Percentiles rank a stretch among this genome's conserved stretches.
Conservation (phyloP, 2,797 vertebrate species). For the Acanthurus lineatus region DNA sequence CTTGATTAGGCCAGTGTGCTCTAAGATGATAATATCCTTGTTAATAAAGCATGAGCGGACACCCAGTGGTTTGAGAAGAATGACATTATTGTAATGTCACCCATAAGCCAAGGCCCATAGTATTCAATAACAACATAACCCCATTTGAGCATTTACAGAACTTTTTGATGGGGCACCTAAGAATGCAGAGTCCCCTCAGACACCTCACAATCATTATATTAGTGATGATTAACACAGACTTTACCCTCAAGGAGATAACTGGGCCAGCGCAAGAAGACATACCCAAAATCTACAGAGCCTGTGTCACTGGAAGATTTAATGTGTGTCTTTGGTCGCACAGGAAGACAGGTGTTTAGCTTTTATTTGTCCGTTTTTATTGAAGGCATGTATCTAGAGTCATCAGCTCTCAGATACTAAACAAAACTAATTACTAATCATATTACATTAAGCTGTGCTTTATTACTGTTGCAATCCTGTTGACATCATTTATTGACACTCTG, state of each 20-base stretch:
- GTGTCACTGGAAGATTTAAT: constrained; percentile 16
- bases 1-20: constrained; percentile 49
- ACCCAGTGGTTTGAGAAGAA: constrained; percentile 63
- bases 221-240: constrained; percentile 53
- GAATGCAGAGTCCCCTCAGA: constrained; percentile 34
- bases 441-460: not conserved
- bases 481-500: not conserved
- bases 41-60: constrained; percentile 70
- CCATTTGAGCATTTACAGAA: constrained; percentile 42
- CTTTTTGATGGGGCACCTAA: constrained; percentile 62
- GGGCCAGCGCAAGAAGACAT: constrained; percentile 32
- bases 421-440: not conserved
- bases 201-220: constrained; percentile 54
- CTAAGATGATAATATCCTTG: constrained; percentile 54
- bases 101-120: constrained; percentile 47
- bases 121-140: constrained; percentile 65
- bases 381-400: constrained; percentile 4
- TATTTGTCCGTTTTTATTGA: not conserved
- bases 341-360: not conserved
- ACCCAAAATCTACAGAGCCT: constrained; percentile 36
- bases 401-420: not conserved
- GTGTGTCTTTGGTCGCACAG: not conserved
- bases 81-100: constrained; percentile 65
- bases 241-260: constrained; percentile 41
- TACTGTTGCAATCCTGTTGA: not conserved